A percentile compares a stretch with the other conserved stretches of the same genome.
Evolutionary conservation across 2,797 vertebrate species (phyloP).

Genomic region (Macroramphosus scolopax): DNA sequence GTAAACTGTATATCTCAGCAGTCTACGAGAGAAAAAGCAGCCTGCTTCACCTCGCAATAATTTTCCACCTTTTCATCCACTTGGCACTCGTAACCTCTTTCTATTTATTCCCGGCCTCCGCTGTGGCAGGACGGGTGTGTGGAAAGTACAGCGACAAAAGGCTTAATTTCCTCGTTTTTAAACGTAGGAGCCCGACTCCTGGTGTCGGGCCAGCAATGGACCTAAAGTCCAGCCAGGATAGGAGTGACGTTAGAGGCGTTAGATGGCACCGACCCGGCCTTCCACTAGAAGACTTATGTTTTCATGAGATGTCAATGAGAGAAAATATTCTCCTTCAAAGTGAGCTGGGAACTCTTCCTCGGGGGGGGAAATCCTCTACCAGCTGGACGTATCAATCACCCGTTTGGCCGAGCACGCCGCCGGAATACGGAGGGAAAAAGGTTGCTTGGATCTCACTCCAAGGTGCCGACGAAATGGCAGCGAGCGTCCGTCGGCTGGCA

Average conservation of each 20-base stretch:
- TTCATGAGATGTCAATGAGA: constrained; percentile 49
- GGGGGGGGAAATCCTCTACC: constrained; percentile 55
- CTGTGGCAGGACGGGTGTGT: constrained; percentile 35
- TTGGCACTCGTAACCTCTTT: constrained; percentile 31
- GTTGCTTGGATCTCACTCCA: constrained; percentile 36
- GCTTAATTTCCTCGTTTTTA: constrained; percentile 49
- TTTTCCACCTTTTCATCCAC: constrained; percentile 52
- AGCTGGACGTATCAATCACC: constrained; percentile 73
- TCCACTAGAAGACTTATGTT: constrained; percentile 47
- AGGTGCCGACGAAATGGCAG: constrained; percentile 56
- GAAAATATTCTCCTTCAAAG: constrained; percentile 61
- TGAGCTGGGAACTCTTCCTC: constrained; percentile 53
- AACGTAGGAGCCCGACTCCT: constrained; percentile 42
- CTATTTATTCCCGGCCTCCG: constrained; percentile 42
- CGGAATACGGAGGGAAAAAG: constrained; percentile 17
- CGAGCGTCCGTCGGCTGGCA: constrained; percentile 12
- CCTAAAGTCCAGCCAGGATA: constrained; percentile 51
- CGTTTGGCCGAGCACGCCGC: constrained; percentile 20
- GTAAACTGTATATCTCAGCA: constrained; percentile 19
- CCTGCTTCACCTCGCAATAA: constrained; percentile 26
- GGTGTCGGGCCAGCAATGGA: constrained; percentile 41
- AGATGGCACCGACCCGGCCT: constrained; percentile 40
- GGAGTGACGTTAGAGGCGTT: constrained; percentile 52
- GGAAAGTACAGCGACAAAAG: constrained; percentile 57
- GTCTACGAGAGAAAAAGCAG: constrained; percentile 28